Evolutionary conservation across 2,797 vertebrate species (phyloP).

Genomic region (Gadopsis bispinosus): DNA sequence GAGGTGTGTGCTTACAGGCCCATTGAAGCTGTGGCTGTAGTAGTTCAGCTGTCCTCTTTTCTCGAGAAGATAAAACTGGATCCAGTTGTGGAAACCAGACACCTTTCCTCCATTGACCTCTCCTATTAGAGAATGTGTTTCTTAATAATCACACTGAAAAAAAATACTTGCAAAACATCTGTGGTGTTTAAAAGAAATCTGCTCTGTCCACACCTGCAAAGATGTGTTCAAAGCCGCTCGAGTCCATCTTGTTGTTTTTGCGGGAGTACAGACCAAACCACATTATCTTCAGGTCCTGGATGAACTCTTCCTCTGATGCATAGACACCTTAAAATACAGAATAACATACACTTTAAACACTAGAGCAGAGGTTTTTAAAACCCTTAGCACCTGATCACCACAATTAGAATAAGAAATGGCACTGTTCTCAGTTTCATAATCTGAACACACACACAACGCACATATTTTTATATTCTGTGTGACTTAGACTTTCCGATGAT

Average conservation of each 20-base stretch:
- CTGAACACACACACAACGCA: background rate
- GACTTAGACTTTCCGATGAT: background rate
- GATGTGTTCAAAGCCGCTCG: slow-evolving; percentile 96
- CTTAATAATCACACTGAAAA: background rate
- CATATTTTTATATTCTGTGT: background rate
- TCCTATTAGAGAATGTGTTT: slow-evolving; percentile 77
- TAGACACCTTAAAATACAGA: slow-evolving; percentile 84
- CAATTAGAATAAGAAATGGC: background rate
- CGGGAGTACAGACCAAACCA: slow-evolving; percentile 97
- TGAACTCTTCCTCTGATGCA: slow-evolving; percentile 86
- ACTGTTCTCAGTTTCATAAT: background rate
- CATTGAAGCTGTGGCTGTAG: slow-evolving; percentile 92
- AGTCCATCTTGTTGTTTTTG: slow-evolving; percentile 81
- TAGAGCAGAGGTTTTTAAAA: background rate
- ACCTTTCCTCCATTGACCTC: slow-evolving; percentile 92
- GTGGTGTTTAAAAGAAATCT: background rate
- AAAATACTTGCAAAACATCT: background rate
- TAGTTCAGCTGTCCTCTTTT: slow-evolving; percentile 89
- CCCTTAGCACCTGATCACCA: background rate
- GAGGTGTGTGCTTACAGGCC: slow-evolving; percentile 85
- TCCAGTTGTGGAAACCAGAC: slow-evolving; percentile 96
- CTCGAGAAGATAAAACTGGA: slow-evolving; percentile 93
- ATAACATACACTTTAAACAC: background rate
- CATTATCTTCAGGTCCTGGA: slow-evolving; percentile 91
- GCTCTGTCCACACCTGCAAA: slow-evolving; percentile 87